Evolutionary conservation across 1,140 invertebrate genomes (phyloP).

Genomic region (Calliopsis andreniformis): DNA sequence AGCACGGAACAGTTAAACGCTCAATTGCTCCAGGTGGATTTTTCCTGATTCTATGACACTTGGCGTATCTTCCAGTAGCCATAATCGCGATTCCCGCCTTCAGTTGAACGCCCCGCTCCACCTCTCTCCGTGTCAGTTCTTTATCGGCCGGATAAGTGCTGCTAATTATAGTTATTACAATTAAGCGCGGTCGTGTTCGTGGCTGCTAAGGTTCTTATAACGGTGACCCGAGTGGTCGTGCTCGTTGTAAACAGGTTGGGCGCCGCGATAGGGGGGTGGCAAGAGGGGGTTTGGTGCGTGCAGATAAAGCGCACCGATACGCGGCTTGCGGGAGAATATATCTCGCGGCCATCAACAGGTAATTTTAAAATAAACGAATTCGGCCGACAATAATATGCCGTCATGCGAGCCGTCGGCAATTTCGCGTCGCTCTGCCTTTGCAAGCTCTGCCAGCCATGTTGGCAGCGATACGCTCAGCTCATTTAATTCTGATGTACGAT

Average conservation of each 20-base stretch:
- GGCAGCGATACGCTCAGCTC: too few relatives aligned
- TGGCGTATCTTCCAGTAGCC: background rate
- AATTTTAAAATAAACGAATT: constrained; percentile 18
- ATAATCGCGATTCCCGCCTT: background rate
- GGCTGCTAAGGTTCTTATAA: constrained; percentile 32
- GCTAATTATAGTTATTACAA: constrained; percentile 57
- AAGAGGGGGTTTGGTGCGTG: background rate
- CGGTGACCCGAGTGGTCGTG: constrained; percentile 21
- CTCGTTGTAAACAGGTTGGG: background rate
- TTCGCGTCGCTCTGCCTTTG: background rate
- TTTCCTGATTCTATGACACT: background rate
- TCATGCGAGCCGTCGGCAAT: constrained; percentile 7
- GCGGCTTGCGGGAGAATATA: constrained; percentile 25
- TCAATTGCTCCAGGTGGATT: background rate
- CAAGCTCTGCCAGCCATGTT: background rate
- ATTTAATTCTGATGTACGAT: too few relatives aligned
- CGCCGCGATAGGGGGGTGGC: background rate
- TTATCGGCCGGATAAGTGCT: constrained; percentile 44
- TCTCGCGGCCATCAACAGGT: constrained; percentile 28
- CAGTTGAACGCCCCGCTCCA: background rate
- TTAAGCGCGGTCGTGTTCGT: constrained; percentile 35
- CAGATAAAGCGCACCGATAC: constrained; percentile 28
- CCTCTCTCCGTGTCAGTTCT: constrained; percentile 14
- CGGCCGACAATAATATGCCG: background rate
- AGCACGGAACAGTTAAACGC: constrained; percentile 2